Base-by-base conservation (phyloP, 2,113 vertebrate genomes). In the Thalassarche chlororhynchos region DNA sequence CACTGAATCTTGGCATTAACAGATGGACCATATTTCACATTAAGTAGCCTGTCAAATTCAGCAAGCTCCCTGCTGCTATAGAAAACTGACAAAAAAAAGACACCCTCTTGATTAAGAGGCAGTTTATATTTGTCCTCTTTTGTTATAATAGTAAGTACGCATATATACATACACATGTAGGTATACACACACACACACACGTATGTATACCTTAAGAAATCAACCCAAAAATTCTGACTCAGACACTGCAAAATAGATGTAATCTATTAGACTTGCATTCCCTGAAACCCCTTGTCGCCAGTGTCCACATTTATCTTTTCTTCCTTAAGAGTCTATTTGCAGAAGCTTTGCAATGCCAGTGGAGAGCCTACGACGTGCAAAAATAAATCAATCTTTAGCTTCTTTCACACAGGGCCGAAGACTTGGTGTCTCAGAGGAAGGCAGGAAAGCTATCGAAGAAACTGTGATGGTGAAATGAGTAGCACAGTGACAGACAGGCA, bases 241-340 rank as follows among this genome's bases (percentile, higher is more conserved):
- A 70, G 26, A 52, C n/a, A n/a, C 20, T 34, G 55, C 18, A 94
- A 89, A 86, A n/a, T 82, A 80, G 62, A 95, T 71, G 25, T 83
- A 90, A 79, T 57, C 36, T 87, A 34, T 83, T 70, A 83, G 34
- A 93, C 46, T 89, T 94, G 16, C 17, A 68, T 65, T 89, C 89
- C 92, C 61, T 93, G 69, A 86, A 96, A 60, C 17, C 58, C 66
- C 68, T 93, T 84, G 55, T 40, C 96, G 82, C 76, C 80, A 79
- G 31, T 90, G 87, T 90, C 89, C 93, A 80, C 28, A 55, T 74
- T 79, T 96, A 78, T 70, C 40, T 84, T 94, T 94, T 79, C 46
- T 76, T 65, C 54, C 66, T 84, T 89, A 32, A 32, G 18, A 84
- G 61, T 75, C 61, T 90, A 36, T 92, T 82, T 83, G 32, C 46